Conservation (phyloP, 2,113 vertebrate species). For the Corvus hawaiiensis region DNA sequence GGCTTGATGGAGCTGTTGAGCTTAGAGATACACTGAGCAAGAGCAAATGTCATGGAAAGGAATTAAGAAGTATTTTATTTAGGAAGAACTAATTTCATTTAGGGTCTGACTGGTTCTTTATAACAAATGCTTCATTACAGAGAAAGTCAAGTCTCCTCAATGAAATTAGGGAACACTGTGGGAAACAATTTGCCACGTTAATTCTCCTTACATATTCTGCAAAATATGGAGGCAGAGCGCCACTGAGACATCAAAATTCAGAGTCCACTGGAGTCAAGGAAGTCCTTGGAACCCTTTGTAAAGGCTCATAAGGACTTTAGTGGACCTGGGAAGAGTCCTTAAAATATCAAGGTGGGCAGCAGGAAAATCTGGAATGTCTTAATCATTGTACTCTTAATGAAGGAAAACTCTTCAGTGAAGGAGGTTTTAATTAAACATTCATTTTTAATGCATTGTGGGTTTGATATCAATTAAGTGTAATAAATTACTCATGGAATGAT, state of each 20-base stretch:
- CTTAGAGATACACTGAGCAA: neutral
- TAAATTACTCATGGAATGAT: neutral
- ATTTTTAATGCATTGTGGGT: neutral
- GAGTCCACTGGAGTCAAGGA: neutral
- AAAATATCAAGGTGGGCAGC: neutral
- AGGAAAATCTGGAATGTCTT: neutral
- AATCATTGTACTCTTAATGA: neutral
- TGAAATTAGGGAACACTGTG: slow-evolving; percentile 33
- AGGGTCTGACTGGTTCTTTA: slow-evolving; percentile 43
- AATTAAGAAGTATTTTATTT: slow-evolving; percentile 31
- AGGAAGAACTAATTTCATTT: slow-evolving; percentile 59
- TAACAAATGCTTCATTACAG: slow-evolving; percentile 49
- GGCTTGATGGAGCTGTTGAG: neutral
- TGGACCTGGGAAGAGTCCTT: neutral
- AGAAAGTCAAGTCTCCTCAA: slow-evolving; percentile 1
- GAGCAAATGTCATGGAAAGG: slow-evolving; percentile 20
- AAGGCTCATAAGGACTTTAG: neutral
- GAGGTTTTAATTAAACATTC: neutral
- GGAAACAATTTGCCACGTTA: neutral
- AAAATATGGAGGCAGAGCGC: neutral
- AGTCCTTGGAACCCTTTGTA: neutral
- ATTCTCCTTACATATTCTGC: neutral
- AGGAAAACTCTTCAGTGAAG: neutral
- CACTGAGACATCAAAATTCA: neutral
- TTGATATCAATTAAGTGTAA: neutral